phyloP scores from a whole-genome alignment of 2,797 vertebrate species.

The Betta splendens region DNA sequence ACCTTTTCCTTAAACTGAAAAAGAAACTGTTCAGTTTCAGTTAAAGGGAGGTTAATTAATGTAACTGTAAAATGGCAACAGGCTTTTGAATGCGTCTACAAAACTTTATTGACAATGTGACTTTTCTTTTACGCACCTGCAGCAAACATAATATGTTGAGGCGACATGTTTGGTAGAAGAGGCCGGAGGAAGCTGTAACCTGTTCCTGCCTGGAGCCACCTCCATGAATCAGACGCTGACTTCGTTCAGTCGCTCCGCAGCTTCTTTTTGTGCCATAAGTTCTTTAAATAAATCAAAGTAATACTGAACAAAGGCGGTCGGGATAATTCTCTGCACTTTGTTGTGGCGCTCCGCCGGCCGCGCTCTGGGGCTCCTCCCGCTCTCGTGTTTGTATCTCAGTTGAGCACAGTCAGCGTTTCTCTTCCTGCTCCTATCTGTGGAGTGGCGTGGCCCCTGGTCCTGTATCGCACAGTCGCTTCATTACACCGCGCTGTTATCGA shows the following conservation, averaged over 20 bases:
- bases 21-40: no score
- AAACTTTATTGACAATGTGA: neutral
- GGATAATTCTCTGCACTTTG: slow-evolving; percentile 44
- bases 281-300: slow-evolving; percentile 55
- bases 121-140: neutral
- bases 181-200: neutral
- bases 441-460: slow-evolving; percentile 44
- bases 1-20: no score
- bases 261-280: slow-evolving; percentile 19
- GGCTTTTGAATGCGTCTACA: neutral
- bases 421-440: slow-evolving; percentile 50
- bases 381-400: slow-evolving; percentile 60
- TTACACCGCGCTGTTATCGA: slow-evolving; percentile 44
- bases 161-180: neutral
- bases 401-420: slow-evolving; percentile 59
- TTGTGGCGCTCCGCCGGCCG: slow-evolving; percentile 37
- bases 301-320: slow-evolving; percentile 27
- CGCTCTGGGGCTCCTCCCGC: slow-evolving; percentile 35
- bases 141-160: neutral
- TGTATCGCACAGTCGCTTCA: slow-evolving; percentile 50
- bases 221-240: neutral
- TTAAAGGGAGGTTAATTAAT: no score
- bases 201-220: neutral
- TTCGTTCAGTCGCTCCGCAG: slow-evolving; percentile 16
- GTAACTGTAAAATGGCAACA: neutral